phyloP scores from a whole-genome alignment of 2,797 vertebrate species.

The Sebastes trivittatus region DNA sequence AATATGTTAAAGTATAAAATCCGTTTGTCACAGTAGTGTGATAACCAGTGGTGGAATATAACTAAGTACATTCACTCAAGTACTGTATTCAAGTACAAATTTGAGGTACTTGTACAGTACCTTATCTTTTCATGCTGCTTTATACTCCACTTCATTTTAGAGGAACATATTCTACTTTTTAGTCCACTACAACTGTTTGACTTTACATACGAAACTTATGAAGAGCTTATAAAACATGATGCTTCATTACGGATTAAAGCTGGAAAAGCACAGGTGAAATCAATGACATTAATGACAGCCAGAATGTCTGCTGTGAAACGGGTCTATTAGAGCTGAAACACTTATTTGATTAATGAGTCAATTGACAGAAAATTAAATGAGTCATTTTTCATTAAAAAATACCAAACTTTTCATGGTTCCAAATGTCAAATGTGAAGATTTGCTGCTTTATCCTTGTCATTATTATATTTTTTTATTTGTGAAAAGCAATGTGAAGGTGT shows the following conservation, averaged over 20 bases:
- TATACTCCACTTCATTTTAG: not conserved
- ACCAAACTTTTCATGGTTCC: not conserved
- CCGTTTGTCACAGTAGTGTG: not conserved
- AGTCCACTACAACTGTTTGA: not conserved
- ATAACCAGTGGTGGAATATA: not conserved
- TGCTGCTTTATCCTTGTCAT: not conserved
- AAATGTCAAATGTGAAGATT: not conserved
- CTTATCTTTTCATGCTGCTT: not conserved
- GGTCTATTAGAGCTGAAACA: not conserved
- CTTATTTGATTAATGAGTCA: not conserved
- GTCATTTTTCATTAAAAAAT: not conserved
- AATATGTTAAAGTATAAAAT: not conserved
- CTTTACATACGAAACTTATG: not conserved
- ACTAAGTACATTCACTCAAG: not conserved
- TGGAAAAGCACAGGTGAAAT: too few relatives aligned
- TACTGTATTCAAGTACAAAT: not conserved
- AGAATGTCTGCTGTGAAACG: too few relatives aligned
- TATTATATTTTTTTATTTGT: not conserved
- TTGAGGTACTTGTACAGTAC: not conserved
- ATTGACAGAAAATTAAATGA: not conserved
- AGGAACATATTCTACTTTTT: not conserved
- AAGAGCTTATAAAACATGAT: not conserved
- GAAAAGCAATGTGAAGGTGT: not conserved
- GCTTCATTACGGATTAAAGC: not conserved
- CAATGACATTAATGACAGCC: too few relatives aligned